A percentile compares a stretch with the other conserved stretches of the same genome.
phyloP scores from a whole-genome alignment of 2,113 vertebrate genomes.

The Poeciliopsis turrubarensis region DNA sequence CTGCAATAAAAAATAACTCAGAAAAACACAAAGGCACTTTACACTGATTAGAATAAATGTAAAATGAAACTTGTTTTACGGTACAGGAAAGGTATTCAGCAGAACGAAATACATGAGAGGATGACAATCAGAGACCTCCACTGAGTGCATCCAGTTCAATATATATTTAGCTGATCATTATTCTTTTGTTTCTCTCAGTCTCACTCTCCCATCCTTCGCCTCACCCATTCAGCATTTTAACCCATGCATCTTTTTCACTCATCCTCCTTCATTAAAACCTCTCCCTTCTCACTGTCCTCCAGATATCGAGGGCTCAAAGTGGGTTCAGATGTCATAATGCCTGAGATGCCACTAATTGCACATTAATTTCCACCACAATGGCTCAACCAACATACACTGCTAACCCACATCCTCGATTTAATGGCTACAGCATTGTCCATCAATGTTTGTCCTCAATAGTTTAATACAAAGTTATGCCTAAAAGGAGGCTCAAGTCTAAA shows the following conservation, averaged over 20 bases:
- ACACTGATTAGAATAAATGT: no score
- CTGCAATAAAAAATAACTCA: no score
- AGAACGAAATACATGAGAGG: background rate
- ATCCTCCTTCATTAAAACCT: conserved; percentile 3
- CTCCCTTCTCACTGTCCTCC: background rate
- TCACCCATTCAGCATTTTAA: background rate
- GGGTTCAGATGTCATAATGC: background rate
- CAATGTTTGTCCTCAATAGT: background rate
- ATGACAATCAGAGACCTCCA: background rate
- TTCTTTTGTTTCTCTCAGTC: conserved; percentile 1
- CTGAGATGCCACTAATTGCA: background rate
- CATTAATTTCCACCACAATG: background rate
- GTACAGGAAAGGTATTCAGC: background rate
- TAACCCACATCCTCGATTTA: background rate
- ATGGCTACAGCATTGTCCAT: background rate
- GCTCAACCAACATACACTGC: background rate
- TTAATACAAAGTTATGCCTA: background rate
- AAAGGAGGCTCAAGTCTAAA: background rate
- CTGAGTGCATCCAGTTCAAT: background rate
- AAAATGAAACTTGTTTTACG: background rate
- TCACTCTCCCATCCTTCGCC: background rate
- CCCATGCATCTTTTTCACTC: background rate
- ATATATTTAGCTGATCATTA: background rate
- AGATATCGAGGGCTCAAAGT: conserved; percentile 6
- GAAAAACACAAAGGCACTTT: no score